phyloP scores from a whole-genome alignment of 1,140 invertebrate species.

The Neodiprion fabricii region DNA sequence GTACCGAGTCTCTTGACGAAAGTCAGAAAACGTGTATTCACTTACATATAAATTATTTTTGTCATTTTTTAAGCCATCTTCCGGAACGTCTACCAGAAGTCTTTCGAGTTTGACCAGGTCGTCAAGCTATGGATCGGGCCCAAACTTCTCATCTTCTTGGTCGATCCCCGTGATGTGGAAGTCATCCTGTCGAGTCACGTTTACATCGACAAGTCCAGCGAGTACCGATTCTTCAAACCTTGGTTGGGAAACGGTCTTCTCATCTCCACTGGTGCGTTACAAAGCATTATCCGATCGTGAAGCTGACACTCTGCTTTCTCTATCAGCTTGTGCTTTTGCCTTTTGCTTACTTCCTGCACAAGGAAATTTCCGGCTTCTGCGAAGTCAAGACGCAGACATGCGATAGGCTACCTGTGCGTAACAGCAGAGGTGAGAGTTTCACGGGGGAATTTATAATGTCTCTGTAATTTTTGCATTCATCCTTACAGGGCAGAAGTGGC shows the following conservation, averaged over 20 bases:
- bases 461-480: background rate
- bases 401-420: too few species aligned
- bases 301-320: too few species aligned
- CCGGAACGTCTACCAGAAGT: constrained; percentile 65
- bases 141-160: constrained; percentile 73
- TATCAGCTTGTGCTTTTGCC: too few species aligned
- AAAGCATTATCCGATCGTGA: too few species aligned
- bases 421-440: too few species aligned
- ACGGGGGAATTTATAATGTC: too few species aligned
- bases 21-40: background rate
- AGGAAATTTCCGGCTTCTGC: too few species aligned
- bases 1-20: background rate
- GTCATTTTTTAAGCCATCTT: constrained; percentile 68
- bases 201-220: constrained; percentile 75
- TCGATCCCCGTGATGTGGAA: constrained; percentile 77
- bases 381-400: too few species aligned
- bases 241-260: constrained; percentile 78
- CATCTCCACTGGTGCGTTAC: constrained; percentile 72
- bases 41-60: background rate
- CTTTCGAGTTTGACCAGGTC: constrained; percentile 65
- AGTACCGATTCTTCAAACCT: constrained; percentile 76
- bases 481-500: constrained; percentile 76
- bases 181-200: constrained; percentile 77
- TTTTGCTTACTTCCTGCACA: too few species aligned
- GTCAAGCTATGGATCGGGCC: constrained; percentile 78